These are phyloP conservation scores for Anhinga anhinga DNA, from an alignment of 2,113 vertebrate species.

Conservation along the genomic window DNA sequence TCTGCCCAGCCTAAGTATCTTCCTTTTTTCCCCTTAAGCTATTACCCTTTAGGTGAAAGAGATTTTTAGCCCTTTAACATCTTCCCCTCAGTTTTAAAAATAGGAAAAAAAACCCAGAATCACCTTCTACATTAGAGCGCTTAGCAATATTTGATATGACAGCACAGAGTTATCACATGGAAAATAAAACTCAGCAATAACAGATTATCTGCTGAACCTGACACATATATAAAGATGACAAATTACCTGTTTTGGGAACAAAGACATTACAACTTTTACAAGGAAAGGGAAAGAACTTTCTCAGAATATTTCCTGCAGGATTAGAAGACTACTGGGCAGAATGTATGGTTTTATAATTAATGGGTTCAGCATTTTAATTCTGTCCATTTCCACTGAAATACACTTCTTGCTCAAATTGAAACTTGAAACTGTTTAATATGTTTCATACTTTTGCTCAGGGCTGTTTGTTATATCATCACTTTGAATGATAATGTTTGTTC, in stretches of 20 bases:
- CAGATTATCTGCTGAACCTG: slow-evolving; percentile 58
- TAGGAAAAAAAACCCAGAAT: neutral
- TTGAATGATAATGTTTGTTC: neutral
- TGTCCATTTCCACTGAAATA: neutral
- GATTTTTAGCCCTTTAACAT: neutral
- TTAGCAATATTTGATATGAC: slow-evolving; percentile 17
- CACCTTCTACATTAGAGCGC: neutral
- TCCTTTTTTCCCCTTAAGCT: neutral
- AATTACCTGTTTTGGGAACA: slow-evolving; percentile 48
- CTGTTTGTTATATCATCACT: neutral
- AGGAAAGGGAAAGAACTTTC: neutral
- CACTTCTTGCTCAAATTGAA: neutral
- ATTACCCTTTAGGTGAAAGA: neutral
- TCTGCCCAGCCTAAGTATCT: neutral
- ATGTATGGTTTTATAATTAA: neutral
- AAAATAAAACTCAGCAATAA: slow-evolving; percentile 69
- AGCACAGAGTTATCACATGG: slow-evolving; percentile 71
- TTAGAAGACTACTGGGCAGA: neutral
- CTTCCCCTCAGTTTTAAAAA: neutral
- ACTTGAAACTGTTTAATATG: neutral
- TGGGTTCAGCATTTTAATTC: neutral
- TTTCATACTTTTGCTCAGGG: neutral
- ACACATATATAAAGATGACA: slow-evolving; percentile 34
- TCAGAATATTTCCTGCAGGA: neutral
- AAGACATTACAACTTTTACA: neutral